Base-by-base conservation (phyloP, 2,797 vertebrate genomes). In the Lacerta viridis region DNA sequence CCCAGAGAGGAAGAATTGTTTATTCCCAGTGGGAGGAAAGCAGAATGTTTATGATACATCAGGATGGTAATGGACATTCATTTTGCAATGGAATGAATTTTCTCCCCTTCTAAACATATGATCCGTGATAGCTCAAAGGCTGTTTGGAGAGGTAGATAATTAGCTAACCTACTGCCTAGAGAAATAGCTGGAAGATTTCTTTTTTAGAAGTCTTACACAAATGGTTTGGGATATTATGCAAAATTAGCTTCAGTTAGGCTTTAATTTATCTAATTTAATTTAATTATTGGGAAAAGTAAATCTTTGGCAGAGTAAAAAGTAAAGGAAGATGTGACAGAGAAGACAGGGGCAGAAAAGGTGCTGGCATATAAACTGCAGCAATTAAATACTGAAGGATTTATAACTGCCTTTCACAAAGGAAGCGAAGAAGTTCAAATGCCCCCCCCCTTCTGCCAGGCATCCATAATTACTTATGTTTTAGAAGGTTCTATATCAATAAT, bases 181-280 rank as follows among this genome's bases (percentile, higher is more conserved):
- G 96, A 96, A 96, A 97, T 95, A 95, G 94, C 91, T 93, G 91
- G 90, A 94, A 96, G 95, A 94, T 86, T 97, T 96, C 96, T 59
- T n/a, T 75, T 87, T 59, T 15, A 20, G 93, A 94, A 95, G 91
- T 84, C 91, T 91, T 91, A 93, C 94, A 95, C 92, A 96, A 97
- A 96, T 96, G 94, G 88, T 94, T 95, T 95, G 94, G 93, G 94
- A 95, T 96, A 96, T 96, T 95, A 97, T 92, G 93, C 93, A 94
- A 95, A 97, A 97, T 97, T 96, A 94, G 92, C 95, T 96, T 96
- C 92, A 89, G 94, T 95, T 96, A 96, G 94, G 90, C 92, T 96
- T 91, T 96, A 95, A 96, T 96, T 96, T 95, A 96, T 95, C 94
- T 96, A 95, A 96, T 96, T 96, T 95, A 94, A 94, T 96, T 91